Evolutionary conservation across 2,113 vertebrate species (phyloP), one percentile per base, ranked within the genome.

Genomic region (Syrrhaptes paradoxus): DNA sequence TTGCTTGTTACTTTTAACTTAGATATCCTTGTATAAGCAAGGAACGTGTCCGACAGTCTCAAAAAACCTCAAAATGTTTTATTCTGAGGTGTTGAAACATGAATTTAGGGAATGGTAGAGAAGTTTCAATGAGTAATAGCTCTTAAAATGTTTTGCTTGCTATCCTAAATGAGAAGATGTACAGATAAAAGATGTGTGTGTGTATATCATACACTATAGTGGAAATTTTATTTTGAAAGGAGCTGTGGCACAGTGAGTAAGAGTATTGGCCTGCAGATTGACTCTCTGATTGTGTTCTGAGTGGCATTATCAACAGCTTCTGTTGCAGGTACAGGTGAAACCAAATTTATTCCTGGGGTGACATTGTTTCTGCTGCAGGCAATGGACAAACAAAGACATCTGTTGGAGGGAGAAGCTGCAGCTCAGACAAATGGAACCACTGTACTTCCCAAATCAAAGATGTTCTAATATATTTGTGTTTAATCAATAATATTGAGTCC

Each of bases 111-210:
- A n/a, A 32, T 8, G 13, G 32, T 16, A 3, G 41, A 25, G 72
- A 0, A 38, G 19, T 62, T 66, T 22, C 0, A 1, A 6, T 54
- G n/a, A 17, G 13, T 25, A 36, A 10, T 9, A 24, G 16, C 34
- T 62, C 36, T 29, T 18, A 14, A 17, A 10, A 20, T 59, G 1
- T 32, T 70, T 46, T 38, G 25, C 17, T 48, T 38, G 62, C 7
- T 61, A 3, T 38, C 34, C 48, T 51, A 52, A 29, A 43, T 34
- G 51, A 70, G 70, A 58, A 82, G 41, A 18, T 17, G 14, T 9
- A 14, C 51, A 49, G 51, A 8, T 22, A 29, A 52, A 24, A 77
- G 4, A 7, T 4, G 2, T 2, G 3, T 11, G 7, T 70, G 9
- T n/a, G 36, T 74, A 8, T 36, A 22, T 48, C 38, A 51, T 38